Evolutionary conservation across 2,113 vertebrate genomes (phyloP).

Genomic region (Gallinago undulata): DNA sequence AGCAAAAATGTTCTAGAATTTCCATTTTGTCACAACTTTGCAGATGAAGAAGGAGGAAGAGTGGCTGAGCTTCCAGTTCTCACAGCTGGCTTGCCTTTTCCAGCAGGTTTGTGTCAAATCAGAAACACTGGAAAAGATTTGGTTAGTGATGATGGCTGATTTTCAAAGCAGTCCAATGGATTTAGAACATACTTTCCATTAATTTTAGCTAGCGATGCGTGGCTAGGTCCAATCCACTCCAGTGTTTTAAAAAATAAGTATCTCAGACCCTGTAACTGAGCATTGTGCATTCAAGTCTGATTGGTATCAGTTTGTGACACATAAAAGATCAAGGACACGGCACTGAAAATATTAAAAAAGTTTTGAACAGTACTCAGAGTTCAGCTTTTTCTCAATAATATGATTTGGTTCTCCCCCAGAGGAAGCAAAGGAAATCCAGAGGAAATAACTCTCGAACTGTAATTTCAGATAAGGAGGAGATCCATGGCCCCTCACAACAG

Average conservation of each 20-base stretch:
- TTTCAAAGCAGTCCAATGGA: neutral
- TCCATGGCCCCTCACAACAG: neutral
- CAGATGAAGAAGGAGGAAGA: neutral
- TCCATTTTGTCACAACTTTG: conserved; percentile 40
- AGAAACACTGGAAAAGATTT: neutral
- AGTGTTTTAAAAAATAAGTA: neutral
- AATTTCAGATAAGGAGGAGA: neutral
- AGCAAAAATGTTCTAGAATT: conserved; percentile 47
- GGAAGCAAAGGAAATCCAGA: neutral
- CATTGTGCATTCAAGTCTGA: neutral
- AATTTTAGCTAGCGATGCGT: neutral
- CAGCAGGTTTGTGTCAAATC: conserved; percentile 35
- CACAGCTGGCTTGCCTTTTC: conserved; percentile 3
- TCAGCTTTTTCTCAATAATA: neutral
- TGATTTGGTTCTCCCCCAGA: neutral
- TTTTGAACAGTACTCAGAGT: neutral
- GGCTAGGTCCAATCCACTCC: neutral
- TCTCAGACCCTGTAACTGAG: neutral
- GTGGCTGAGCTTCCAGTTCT: conserved; percentile 50
- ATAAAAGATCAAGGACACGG: neutral
- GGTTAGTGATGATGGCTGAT: neutral
- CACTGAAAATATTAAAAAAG: neutral
- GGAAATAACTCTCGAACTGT: neutral
- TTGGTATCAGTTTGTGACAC: neutral
- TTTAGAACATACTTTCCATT: neutral